Evolutionary conservation across 2,888 invertebrate genomes (phyloP), one percentile per base, ranked within the genome.

Genomic region (Arge pagana): DNA sequence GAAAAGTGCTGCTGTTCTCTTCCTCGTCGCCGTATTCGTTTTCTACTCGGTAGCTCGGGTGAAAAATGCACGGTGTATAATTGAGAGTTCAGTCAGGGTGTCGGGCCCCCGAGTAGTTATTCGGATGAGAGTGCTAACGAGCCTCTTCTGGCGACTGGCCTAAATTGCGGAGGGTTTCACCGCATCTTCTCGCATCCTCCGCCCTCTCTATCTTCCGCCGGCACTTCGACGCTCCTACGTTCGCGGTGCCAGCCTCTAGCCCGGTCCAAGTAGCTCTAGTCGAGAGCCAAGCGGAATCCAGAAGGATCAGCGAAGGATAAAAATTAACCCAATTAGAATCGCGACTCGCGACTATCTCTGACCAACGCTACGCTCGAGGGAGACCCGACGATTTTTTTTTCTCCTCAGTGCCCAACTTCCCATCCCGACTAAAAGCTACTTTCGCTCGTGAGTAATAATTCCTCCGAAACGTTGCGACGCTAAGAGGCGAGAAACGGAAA

Each of bases 71-170:
- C 13, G 33, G 45, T 33, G 45, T 45, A 23, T 45, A 45, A 45
- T 45, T 45, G 45, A 45, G 45, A 45, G 33, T 33, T 33, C 23
- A 45, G 45, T 45, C 45, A 45, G 45, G 33, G 45, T 10, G 15
- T 26, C 11, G 45, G 39, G 42, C 28, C 30, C 30, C 42, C 15
- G 42, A 21, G 45, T 33, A 45, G 33, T 45, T 45, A 15, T 45
- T 31, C 33, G 45, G 45, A 45, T 45, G 45, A 45, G 33, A 45
- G 45, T 45, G 45, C 45, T 45, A 45, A 45, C 35, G 45, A 45
- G 45, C 33, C 45, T 33, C 33, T 33, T 33, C 45, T 45, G 31
- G 45, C 21, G 13, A 23, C 21, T 23, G 19, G 45, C 23, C 45
- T 45, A 45, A 45, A 45, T 45, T 45, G 45, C 33, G 24, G 23